Conservation (phyloP, 2,888 invertebrate species). For the Noctua comes region DNA sequence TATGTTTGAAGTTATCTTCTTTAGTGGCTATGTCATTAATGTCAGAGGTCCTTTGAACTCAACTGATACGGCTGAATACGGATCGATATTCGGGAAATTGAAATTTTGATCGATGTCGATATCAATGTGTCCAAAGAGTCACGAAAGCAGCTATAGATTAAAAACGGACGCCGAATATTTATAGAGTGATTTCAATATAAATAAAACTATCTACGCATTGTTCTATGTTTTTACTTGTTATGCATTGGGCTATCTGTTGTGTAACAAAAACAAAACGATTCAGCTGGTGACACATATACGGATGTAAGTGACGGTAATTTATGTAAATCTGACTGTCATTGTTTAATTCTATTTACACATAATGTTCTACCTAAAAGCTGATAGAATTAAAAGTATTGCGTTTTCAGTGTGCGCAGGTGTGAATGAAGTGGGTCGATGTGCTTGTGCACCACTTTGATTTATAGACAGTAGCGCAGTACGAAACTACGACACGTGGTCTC, state of each 20-base stretch:
- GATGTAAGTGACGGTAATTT: constrained; percentile 45
- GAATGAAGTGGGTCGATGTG: constrained; percentile 9
- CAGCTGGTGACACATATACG: constrained; percentile 47
- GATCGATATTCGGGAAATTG: background rate
- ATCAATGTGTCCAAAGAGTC: background rate
- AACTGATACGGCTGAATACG: background rate
- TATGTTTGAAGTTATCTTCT: constrained; percentile 6
- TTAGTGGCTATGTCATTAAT: constrained; percentile 12
- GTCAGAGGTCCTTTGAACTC: constrained; percentile 24
- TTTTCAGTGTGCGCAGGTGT: constrained; percentile 14
- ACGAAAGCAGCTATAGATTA: background rate
- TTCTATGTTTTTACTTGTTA: constrained; percentile 18
- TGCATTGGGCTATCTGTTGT: constrained; percentile 22
- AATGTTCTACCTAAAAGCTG: constrained; percentile 5
- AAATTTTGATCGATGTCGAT: background rate
- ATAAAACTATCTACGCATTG: constrained; percentile 32
- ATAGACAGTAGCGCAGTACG: constrained; percentile 5
- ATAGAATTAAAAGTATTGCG: background rate
- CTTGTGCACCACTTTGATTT: constrained; percentile 27
- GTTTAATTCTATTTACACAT: constrained; percentile 40
- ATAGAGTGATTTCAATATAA: background rate
- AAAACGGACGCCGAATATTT: background rate
- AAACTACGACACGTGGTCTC: constrained; percentile 36
- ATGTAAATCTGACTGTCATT: constrained; percentile 44
- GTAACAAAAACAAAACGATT: constrained; percentile 46